A percentile compares a stretch with the other conserved stretches of the same genome.
Conservation (phyloP, 1,140 invertebrate species). For the Drosophila azteca region DNA sequence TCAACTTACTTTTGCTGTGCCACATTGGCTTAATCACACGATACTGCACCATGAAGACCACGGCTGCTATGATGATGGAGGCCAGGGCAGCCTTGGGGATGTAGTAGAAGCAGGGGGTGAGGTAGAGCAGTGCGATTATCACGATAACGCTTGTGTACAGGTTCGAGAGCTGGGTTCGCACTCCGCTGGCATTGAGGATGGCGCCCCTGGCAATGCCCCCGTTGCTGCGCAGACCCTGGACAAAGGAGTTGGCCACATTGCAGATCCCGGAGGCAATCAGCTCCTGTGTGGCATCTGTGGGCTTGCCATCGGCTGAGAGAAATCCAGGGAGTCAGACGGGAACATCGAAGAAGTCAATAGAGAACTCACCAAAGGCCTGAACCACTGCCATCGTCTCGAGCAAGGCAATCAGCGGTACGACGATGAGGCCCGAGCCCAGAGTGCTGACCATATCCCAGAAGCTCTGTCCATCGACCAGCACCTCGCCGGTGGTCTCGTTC, state of each 20-base stretch:
- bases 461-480: slow-evolving; percentile 56
- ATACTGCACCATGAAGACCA: slow-evolving; percentile 93
- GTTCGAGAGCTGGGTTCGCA: slow-evolving; percentile 93
- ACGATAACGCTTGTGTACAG: slow-evolving; percentile 89
- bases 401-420: slow-evolving; percentile 91
- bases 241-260: slow-evolving; percentile 95
- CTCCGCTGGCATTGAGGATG: slow-evolving; percentile 95
- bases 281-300: slow-evolving; percentile 93
- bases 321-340: not conserved
- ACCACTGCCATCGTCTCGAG: slow-evolving; percentile 93
- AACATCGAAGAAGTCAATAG: not conserved
- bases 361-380: slow-evolving; percentile 87
- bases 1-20: slow-evolving; percentile 89
- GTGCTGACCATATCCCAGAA: slow-evolving; percentile 90
- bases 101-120: slow-evolving; percentile 92
- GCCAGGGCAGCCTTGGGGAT: slow-evolving; percentile 92
- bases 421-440: slow-evolving; percentile 90
- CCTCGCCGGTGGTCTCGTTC: slow-evolving; percentile 83
- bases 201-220: slow-evolving; percentile 93
- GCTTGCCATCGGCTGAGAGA: slow-evolving; percentile 87
- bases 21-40: slow-evolving; percentile 92
- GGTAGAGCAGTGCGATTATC: slow-evolving; percentile 88
- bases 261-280: slow-evolving; percentile 91
- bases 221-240: slow-evolving; percentile 93
- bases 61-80: slow-evolving; percentile 93